phyloP scores from a whole-genome alignment of 92 coral and sea anemone species.

The Heliopora coerulea region DNA sequence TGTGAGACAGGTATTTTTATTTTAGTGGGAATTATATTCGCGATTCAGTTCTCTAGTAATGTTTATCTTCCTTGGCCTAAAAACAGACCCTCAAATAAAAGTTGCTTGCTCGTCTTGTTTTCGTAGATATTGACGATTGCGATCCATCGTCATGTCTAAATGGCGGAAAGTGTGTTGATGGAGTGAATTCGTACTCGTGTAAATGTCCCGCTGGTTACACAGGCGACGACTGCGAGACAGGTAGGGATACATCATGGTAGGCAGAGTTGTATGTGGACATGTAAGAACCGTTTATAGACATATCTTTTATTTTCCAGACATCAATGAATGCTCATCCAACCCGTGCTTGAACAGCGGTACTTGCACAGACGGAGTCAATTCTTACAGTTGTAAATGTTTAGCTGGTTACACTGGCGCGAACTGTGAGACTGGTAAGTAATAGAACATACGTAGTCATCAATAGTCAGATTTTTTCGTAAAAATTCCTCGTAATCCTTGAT shows the following conservation, averaged over 20 bases:
- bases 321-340: slow-evolving; percentile 23
- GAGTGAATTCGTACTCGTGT: slow-evolving; percentile 27
- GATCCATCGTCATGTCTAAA: slow-evolving; percentile 9
- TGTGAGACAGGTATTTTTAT: background rate
- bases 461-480: no score
- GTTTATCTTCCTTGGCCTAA: background rate
- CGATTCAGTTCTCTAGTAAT: background rate
- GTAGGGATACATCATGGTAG: background rate
- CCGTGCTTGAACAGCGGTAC: slow-evolving; percentile 33
- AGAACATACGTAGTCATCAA: background rate
- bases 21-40: background rate
- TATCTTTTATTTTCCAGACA: slow-evolving; percentile 7
- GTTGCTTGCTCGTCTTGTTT: background rate
- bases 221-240: slow-evolving; percentile 28
- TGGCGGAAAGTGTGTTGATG: slow-evolving; percentile 24
- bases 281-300: background rate
- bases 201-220: slow-evolving; percentile 25
- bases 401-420: slow-evolving; percentile 28
- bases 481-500: no score
- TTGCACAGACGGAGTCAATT: slow-evolving; percentile 27
- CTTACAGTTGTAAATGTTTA: slow-evolving; percentile 32
- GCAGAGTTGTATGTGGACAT: background rate
- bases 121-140: background rate
- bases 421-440: slow-evolving; percentile 32
- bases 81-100: background rate